Conservation (phyloP, 2,888 invertebrate species). For the Cyrtodaria siliqua region DNA sequence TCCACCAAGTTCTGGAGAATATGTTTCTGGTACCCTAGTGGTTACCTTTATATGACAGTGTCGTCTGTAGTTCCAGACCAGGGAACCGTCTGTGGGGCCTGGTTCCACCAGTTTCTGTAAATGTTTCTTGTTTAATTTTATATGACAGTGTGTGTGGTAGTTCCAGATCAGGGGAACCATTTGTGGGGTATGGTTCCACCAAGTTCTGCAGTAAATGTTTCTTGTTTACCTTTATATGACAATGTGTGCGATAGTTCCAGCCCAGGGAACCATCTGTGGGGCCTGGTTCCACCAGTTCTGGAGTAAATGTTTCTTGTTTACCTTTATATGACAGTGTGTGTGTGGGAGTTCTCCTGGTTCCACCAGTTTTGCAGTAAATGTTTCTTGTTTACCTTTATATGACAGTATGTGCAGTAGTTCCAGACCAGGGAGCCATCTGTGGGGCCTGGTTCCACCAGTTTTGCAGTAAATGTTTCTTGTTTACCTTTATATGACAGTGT, state of each 20-base stretch:
- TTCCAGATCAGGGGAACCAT: slow-evolving; percentile 65
- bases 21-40: slow-evolving; percentile 75
- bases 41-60: slow-evolving; percentile 72
- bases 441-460: too few relatives aligned
- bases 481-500: too few relatives aligned
- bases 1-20: slow-evolving; percentile 69
- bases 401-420: too few relatives aligned
- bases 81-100: slow-evolving; percentile 53
- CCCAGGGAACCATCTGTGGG: slow-evolving; percentile 51
- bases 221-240: slow-evolving; percentile 72
- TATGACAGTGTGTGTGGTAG: slow-evolving; percentile 70
- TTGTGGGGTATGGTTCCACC: slow-evolving; percentile 60
- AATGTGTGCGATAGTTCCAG: slow-evolving; percentile 74
- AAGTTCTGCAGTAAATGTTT: slow-evolving; percentile 69
- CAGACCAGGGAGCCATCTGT: too few relatives aligned
- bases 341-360: too few relatives aligned
- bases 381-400: too few relatives aligned
- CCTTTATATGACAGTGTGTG: too few relatives aligned
- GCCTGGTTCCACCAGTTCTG: slow-evolving; percentile 63
- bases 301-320: slow-evolving; percentile 76
- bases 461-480: too few relatives aligned
- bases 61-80: slow-evolving; percentile 69
- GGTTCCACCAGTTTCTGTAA: slow-evolving; percentile 67
- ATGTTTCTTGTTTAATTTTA: slow-evolving; percentile 71
- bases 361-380: too few relatives aligned